Base-by-base conservation (phyloP, 1,140 invertebrate genomes). In the Pogonomyrmex californicus region DNA sequence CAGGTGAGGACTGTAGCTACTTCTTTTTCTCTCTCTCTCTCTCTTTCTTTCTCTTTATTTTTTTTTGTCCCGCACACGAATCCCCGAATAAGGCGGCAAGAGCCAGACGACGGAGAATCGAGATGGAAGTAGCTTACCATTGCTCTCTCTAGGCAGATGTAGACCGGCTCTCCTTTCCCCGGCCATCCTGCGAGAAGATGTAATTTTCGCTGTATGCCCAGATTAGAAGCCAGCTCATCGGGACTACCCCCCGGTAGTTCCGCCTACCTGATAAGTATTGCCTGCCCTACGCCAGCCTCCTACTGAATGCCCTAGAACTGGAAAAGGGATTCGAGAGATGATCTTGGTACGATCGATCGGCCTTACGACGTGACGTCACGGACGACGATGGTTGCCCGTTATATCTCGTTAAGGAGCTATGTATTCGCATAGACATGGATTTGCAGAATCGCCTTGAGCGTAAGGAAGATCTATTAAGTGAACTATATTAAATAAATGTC, bases 141-240 rank as follows among this genome's bases (percentile, higher is more conserved):
- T 83, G 85, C 88, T 78, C 73, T 33, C 60, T 66, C 65, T 79
- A 56, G 65, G 65, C 85, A 88, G 92, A n/a, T n/a, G n/a, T n/a
- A n/a, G n/a, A 86, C 83, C 88, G 68, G 54, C 33, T 90, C 87
- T 92, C 65, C 66, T 30, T 23, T 5, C 17, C 41, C 79, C 47
- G n/a, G 38, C 41, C 30, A 14, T 54, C 17, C 54, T 33, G 79
- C 68, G 33, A 75, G 70, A 89, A 87, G 88, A 93, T 93, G 90
- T 93, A 92, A 93, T 93, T 93, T 93, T 93, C 92, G 92, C 93
- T 93, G 90, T 93, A 93, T 93, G 87, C 88, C 92, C 85, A 92
- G 93, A 93, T 93, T 93, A 93, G 92, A 93, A 91, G 93, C 92
- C 91, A 66, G 79, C 86, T 93, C 86, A 86, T 88, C 88, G 91